These are phyloP conservation scores for Gyps fulvus DNA, from an alignment of 2,113 vertebrate genomes.

Conservation along the genomic window DNA sequence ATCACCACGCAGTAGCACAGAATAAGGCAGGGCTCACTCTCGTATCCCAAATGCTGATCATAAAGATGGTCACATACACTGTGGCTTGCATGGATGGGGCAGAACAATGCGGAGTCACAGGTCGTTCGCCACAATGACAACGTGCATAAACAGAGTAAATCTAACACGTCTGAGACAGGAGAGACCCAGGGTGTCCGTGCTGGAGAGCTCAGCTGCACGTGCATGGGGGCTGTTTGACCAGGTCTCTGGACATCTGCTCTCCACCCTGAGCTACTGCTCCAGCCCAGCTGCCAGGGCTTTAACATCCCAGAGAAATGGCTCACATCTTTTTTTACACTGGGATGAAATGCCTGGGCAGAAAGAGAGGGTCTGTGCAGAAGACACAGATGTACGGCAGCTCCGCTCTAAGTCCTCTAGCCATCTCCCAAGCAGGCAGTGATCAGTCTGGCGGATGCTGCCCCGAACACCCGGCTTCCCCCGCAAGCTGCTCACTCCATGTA, in stretches of 20 bases:
- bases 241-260: background rate
- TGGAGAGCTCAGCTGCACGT: background rate
- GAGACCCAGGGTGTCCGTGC: accelerated
- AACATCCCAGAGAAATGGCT: background rate
- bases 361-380: background rate
- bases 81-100: background rate
- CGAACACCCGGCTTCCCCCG: accelerated
- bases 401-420: background rate
- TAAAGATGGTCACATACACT: accelerated
- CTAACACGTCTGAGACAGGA: accelerated
- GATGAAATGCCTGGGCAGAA: background rate
- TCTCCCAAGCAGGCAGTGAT: background rate
- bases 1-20: accelerated
- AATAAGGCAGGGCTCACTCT: background rate
- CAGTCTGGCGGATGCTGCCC: background rate
- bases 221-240: background rate
- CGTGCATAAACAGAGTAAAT: background rate
- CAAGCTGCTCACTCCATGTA: accelerated
- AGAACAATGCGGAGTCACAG: accelerated
- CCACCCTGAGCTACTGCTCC: background rate
- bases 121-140: background rate
- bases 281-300: background rate
- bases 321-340: accelerated
- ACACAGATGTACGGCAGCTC: background rate
- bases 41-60: accelerated